Percentiles rank a stretch among this genome's conserved stretches.
phyloP scores from a whole-genome alignment of 2,797 vertebrate species.

The Cheracebus regulus region DNA sequence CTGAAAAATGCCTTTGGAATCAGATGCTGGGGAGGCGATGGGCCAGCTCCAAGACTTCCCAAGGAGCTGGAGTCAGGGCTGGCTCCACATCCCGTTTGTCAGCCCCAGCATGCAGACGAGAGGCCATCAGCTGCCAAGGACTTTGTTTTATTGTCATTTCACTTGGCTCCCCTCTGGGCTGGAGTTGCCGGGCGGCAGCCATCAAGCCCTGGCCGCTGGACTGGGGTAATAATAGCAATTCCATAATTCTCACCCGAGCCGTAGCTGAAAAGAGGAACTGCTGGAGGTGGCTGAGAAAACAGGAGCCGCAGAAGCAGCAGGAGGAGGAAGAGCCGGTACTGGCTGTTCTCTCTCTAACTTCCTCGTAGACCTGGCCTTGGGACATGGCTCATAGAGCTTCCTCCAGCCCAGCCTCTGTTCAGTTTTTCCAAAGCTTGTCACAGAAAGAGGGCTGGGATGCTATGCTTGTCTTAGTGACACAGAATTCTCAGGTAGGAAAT shows the following conservation, averaged over 20 bases:
- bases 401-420: constrained; percentile 72
- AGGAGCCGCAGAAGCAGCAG: constrained; percentile 62
- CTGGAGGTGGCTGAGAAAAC: constrained; percentile 60
- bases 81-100: constrained; percentile 74
- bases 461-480: constrained; percentile 72
- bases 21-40: constrained; percentile 57
- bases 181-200: constrained; percentile 79
- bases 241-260: constrained; percentile 78
- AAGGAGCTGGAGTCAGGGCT: constrained; percentile 73
- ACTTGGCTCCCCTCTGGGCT: constrained; percentile 77
- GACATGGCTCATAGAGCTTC: constrained; percentile 62
- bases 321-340: constrained; percentile 74
- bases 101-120: constrained; percentile 64
- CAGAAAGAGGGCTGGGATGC: constrained; percentile 69
- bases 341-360: constrained; percentile 80
- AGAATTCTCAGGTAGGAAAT: constrained; percentile 79
- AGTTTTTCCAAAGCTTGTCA: constrained; percentile 82
- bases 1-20: constrained; percentile 79
- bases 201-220: constrained; percentile 59
- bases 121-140: constrained; percentile 80
- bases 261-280: constrained; percentile 68
- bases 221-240: constrained; percentile 83
- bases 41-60: constrained; percentile 78
- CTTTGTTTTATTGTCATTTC: constrained; percentile 86
- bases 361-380: constrained; percentile 79